These are phyloP conservation scores for Tachina lurida DNA, from an alignment of 2,888 invertebrate genomes.

Conservation along the genomic window DNA sequence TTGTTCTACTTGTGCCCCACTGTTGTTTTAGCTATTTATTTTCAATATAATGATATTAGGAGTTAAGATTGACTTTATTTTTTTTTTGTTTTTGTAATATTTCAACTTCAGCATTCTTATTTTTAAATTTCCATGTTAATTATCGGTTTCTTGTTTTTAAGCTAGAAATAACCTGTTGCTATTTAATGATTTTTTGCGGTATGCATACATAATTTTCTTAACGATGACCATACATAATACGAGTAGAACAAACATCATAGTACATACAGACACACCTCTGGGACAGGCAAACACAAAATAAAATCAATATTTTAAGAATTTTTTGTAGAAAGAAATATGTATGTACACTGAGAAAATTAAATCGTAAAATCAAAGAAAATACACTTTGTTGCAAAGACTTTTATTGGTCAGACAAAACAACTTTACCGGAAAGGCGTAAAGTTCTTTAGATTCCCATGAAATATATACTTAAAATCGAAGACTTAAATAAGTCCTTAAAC, in stretches of 20 bases:
- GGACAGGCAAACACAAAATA: background rate
- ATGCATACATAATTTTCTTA: conserved; percentile 66
- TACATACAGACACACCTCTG: background rate
- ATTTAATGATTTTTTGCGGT: conserved; percentile 58
- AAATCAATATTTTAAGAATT: conserved; percentile 55
- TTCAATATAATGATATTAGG: background rate
- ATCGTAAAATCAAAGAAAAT: no score
- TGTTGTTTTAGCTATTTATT: conserved; percentile 8
- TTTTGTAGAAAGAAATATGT: background rate
- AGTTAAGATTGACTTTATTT: background rate
- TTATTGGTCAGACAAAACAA: no score
- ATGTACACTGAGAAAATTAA: no score
- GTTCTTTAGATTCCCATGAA: no score
- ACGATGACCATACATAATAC: background rate
- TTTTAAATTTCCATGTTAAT: conserved; percentile 43
- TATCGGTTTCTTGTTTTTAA: conserved; percentile 56
- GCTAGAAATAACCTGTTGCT: conserved; percentile 58
- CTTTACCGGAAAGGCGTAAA: no score
- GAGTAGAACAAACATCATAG: background rate
- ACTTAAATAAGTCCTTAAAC: no score
- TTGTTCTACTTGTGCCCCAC: background rate
- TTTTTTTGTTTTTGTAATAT: conserved; percentile 12
- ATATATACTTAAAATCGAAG: no score
- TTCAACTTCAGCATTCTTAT: conserved; percentile 25
- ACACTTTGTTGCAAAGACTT: no score